Percentiles rank a stretch among this genome's conserved stretches.
Conservation (phyloP, 2,888 invertebrate genomes). For the Lacanobia wlatinum region DNA sequence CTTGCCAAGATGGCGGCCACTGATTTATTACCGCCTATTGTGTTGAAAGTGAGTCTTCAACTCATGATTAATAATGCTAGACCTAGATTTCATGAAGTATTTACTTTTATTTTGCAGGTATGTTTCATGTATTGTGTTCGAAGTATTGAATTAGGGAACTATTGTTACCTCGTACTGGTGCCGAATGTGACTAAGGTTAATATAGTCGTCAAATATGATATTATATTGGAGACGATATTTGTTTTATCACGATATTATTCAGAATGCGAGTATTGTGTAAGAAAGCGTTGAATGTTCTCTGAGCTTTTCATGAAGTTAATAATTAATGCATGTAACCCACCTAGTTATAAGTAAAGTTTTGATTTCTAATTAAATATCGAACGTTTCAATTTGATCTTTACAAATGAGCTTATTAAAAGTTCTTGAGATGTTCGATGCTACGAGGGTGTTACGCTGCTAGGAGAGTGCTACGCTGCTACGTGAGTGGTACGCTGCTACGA, state of each 20-base stretch:
- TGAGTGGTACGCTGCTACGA: too few species aligned
- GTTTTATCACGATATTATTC: slow-evolving; percentile 3
- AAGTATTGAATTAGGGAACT: slow-evolving; percentile 1
- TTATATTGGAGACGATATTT: slow-evolving; percentile 5
- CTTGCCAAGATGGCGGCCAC: slow-evolving; percentile 47
- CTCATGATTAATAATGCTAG: slow-evolving; percentile 29
- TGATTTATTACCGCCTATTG: slow-evolving; percentile 59
- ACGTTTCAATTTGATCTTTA: too few species aligned
- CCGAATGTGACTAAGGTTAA: neutral
- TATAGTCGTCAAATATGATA: neutral
- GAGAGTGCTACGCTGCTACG: too few species aligned
- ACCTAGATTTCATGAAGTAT: slow-evolving; percentile 23
- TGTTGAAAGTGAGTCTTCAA: slow-evolving; percentile 39
- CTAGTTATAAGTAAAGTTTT: too few species aligned
- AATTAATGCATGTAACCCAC: neutral
- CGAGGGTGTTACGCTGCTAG: too few species aligned
- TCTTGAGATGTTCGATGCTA: neutral
- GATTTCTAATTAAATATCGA: too few species aligned
- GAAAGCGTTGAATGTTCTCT: neutral
- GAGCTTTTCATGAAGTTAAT: too few species aligned
- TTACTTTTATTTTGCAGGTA: slow-evolving; percentile 9
- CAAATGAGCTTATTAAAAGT: neutral
- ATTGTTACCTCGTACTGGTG: slow-evolving; percentile 3
- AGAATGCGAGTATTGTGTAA: neutral
- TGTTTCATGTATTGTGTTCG: slow-evolving; percentile 15